Evolutionary conservation across 1,140 invertebrate species (phyloP), one percentile per base, ranked within the genome.

Genomic region (Chymomyza costata): DNA sequence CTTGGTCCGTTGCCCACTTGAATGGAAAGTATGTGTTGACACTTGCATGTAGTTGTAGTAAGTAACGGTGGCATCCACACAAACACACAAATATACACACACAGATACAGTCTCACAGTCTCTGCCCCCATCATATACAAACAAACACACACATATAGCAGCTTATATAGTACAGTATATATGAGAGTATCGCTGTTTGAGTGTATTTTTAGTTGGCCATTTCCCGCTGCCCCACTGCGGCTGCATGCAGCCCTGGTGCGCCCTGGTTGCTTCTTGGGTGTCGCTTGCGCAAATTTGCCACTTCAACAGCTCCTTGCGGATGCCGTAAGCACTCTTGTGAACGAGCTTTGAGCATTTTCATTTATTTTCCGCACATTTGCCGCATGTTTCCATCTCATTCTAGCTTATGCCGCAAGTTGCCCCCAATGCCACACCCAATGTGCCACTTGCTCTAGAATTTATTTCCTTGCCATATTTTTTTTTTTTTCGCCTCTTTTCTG

Each of bases 21-120:
- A 80, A 80, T 80, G 71, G 67, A 70, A 82, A 83, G 82, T 83
- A 83, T 83, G 82, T 83, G 82, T 83, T 83, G 82, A 83, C 82
- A 83, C 71, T 67, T 76, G 74, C 74, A 69, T 81, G 74, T 78
- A 78, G 76, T 83, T 83, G 74, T 83, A 76, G 74, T 83, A 83
- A 83, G 67, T 83, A 82, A 83, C 81, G 81, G 71, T 66, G 65
- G 59, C 63, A 43, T 34, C 31, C 37, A 17, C 8, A 13, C n/a
- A 35, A 46, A 63, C 6, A 34, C 3, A 3, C 8, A 14, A 3
- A 34, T 5, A 3, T 14, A 6, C 32, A 8, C 2, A 34, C 11
- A 10, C 32, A 8, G 13, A 10, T 14, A 13, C 32, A 5, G 32
- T 11, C n/a, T 37, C 34, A 6, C 34, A 37, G 15, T 15, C 34